A percentile compares a stretch with the other conserved stretches of the same genome.
These are phyloP conservation scores for Haliaeetus leucogaster DNA, from an alignment of 2,113 vertebrate species.

Conservation along the genomic window DNA sequence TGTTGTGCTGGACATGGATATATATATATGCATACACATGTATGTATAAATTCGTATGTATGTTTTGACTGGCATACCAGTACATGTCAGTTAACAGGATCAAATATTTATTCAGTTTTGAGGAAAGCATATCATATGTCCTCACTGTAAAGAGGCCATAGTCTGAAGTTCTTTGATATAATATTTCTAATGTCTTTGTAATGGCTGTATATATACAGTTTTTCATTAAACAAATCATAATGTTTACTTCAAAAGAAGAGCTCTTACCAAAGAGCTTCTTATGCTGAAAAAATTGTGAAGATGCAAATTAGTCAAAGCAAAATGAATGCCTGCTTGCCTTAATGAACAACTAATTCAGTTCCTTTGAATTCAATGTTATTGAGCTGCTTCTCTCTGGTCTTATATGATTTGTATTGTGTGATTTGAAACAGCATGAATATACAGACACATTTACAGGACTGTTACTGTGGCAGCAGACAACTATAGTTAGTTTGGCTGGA, in stretches of 20 bases:
- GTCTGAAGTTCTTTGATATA: not conserved
- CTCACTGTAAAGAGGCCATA: not conserved
- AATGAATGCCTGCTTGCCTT: not conserved
- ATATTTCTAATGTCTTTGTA: not conserved
- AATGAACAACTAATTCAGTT: not conserved
- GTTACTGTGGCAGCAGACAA: not conserved
- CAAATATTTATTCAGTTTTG: not conserved
- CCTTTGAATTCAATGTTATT: not conserved
- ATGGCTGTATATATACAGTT: not conserved
- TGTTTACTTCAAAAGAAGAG: not conserved
- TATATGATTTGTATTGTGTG: not conserved
- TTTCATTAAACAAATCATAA: not conserved
- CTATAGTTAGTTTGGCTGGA: not conserved
- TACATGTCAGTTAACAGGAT: not conserved
- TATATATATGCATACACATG: not conserved
- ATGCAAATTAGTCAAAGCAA: not conserved
- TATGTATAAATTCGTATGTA: not conserved
- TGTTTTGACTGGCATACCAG: not conserved
- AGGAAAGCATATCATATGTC: not conserved
- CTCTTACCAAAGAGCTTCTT: not conserved
- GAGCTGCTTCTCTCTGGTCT: not conserved
- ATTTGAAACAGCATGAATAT: not conserved
- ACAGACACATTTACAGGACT: not conserved
- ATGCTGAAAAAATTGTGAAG: not conserved
- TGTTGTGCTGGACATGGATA: not conserved